Evolutionary conservation across 2,888 invertebrate species (phyloP).

Genomic region (Apoda limacodes): DNA sequence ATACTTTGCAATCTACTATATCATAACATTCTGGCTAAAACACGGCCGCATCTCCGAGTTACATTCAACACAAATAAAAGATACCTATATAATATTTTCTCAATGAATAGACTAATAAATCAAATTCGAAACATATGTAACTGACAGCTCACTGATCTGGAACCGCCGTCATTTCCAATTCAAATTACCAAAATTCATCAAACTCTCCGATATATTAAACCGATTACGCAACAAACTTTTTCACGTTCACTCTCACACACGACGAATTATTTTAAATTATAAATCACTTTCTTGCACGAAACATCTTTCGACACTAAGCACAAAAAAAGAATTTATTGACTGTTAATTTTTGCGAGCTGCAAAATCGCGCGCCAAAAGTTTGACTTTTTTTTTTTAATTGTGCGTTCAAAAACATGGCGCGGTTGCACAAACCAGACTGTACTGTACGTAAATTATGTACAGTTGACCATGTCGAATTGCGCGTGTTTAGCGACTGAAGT

Average conservation of each 20-base stretch:
- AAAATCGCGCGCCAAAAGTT: slow-evolving; percentile 38
- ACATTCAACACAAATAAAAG: too few relatives aligned
- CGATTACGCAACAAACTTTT: slow-evolving; percentile 51
- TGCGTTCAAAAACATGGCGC: slow-evolving; percentile 26
- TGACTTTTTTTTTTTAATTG: slow-evolving; percentile 26
- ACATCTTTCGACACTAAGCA: slow-evolving; percentile 20
- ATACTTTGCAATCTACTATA: too few relatives aligned
- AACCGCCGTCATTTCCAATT: too few relatives aligned
- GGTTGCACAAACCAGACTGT: slow-evolving; percentile 18
- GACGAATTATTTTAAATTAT: slow-evolving; percentile 34
- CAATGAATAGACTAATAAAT: too few relatives aligned
- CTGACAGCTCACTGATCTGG: too few relatives aligned
- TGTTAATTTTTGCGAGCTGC: slow-evolving; percentile 13
- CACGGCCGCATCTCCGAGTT: too few relatives aligned
- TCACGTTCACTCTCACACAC: slow-evolving; percentile 61
- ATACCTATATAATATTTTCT: too few relatives aligned
- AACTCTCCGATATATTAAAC: neutral
- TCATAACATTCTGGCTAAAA: too few relatives aligned
- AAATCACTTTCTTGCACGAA: slow-evolving; percentile 61
- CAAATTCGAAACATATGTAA: too few relatives aligned
- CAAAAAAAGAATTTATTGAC: neutral
- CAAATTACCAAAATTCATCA: neutral
- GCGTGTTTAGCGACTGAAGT: slow-evolving; percentile 57
- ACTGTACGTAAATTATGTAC: slow-evolving; percentile 45
- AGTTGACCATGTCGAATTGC: slow-evolving; percentile 67